phyloP scores from a whole-genome alignment of 2,888 invertebrate species.

The Criorhina ranunculi region DNA sequence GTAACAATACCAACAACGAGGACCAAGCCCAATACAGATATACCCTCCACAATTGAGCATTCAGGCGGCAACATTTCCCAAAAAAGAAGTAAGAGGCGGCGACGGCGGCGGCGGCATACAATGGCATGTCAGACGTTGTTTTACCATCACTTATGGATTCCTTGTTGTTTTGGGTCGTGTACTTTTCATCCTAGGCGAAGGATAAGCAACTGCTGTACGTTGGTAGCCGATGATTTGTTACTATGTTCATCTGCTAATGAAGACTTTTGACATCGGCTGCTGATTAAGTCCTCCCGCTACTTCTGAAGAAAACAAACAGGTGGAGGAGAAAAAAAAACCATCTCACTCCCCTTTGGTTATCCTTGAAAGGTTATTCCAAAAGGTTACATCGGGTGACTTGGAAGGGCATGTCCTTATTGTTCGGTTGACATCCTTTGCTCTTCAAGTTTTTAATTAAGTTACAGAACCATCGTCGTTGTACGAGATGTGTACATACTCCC shows the following conservation, averaged over 20 bases:
- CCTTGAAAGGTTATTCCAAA: constrained; percentile 22
- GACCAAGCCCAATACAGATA: not conserved
- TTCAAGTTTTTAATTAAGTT: constrained; percentile 61
- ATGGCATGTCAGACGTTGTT: constrained; percentile 22
- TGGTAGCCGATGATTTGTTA: constrained; percentile 22
- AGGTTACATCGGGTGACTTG: constrained; percentile 31
- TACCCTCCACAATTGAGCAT: not conserved
- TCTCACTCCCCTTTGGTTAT: not conserved
- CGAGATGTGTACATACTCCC: too few species aligned
- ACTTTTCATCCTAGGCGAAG: not conserved
- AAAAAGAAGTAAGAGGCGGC: not conserved
- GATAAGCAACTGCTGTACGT: not conserved
- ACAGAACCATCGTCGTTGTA: constrained; percentile 25
- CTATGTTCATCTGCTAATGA: constrained; percentile 42
- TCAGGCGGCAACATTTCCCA: constrained; percentile 22
- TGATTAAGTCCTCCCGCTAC: constrained; percentile 5
- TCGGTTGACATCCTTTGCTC: constrained; percentile 3
- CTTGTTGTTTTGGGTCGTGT: constrained; percentile 1
- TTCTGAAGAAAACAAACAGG: constrained; percentile 1
- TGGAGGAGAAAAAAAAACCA: constrained; percentile 7
- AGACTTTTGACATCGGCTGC: constrained; percentile 38
- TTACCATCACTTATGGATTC: constrained; percentile 39
- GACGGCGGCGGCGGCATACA: constrained; percentile 1
- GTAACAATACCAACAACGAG: constrained; percentile 13
- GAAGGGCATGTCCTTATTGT: constrained; percentile 36